Percentiles rank a stretch among this genome's conserved stretches.
Evolutionary conservation across 2,113 vertebrate genomes (phyloP).

Genomic region (Crotalus viridis): DNA sequence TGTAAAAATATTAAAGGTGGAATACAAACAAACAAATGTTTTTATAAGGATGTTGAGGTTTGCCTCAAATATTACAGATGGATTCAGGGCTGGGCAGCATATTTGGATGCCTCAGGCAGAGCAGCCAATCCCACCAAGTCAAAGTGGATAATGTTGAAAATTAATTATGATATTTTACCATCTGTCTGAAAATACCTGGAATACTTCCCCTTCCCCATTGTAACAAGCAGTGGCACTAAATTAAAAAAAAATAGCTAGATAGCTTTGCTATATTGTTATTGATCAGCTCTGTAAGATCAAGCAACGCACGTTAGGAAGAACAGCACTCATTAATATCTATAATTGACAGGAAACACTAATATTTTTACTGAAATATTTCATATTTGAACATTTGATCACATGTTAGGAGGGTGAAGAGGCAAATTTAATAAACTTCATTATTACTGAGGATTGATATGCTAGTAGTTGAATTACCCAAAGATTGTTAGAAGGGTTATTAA

Average conservation of each 20-base stretch:
- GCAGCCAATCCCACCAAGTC: background rate
- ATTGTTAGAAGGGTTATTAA: background rate
- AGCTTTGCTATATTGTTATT: background rate
- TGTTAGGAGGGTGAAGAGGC: background rate
- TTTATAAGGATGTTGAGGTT: background rate
- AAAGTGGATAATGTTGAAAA: background rate
- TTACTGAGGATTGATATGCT: background rate
- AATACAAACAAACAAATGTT: background rate
- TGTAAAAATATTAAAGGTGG: background rate
- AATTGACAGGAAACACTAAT: background rate
- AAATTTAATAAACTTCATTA: background rate
- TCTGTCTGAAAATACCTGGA: background rate
- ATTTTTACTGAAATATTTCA: background rate
- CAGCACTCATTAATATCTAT: background rate
- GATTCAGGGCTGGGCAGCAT: background rate
- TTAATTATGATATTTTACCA: background rate
- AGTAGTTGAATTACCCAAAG: background rate
- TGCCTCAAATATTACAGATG: background rate
- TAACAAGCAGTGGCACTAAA: background rate
- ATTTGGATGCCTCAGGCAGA: background rate
- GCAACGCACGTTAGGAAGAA: background rate
- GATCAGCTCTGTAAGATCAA: background rate
- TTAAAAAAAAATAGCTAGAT: background rate
- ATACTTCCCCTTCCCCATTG: background rate
- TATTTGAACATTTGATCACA: background rate